Base-by-base conservation (phyloP, 2,888 invertebrate species). In the Megamerina dolium region DNA sequence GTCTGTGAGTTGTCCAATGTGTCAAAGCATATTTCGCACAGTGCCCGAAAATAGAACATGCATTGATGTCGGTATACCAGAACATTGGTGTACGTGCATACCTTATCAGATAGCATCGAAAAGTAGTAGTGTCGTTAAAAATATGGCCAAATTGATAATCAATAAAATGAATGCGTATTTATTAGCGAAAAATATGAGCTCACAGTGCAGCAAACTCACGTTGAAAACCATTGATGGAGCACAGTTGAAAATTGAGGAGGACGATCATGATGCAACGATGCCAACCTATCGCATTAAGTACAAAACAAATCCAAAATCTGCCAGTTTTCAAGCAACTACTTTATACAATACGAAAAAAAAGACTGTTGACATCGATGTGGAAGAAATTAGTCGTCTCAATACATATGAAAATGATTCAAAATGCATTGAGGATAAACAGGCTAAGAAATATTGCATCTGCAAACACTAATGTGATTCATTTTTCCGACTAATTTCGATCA, bases 41-140 rank as follows among this genome's bases (percentile, higher is more conserved):
- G 72, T 83, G 2, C 74, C 75, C 16, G 63, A 64, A 37, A 75
- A 79, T 47, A 74, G 88, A 20, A 79, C 80, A 4, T 89, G 88
- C 58, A 65, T 69, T 20, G 80, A 85, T 42, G 81, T 79, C 2
- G 78, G 77, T 0, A 80, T 88, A 40, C 72, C 76, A 1, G 74
- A 79, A 16, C 84, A 85, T 59, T 87, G 87, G 87, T 87, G 87
- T 60, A 80, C 83, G 45, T 87, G 87, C 56, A 74, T 77, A 21
- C 77, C 77, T 27, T 76, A 80, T 56, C 68, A 51, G 16, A 41
- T 12, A 4, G 9, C 52, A 19, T 23, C 52, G 1, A 13, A 18
- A 0, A 39, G 31, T 13, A 47, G 43, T 31, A 26, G 38, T 12
- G 29, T 26, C 0, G 38, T 48, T 3, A 14, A 41, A 6, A 48